Base-by-base conservation (phyloP, 2,113 vertebrate species). In the Campylomormyrus numenius region DNA sequence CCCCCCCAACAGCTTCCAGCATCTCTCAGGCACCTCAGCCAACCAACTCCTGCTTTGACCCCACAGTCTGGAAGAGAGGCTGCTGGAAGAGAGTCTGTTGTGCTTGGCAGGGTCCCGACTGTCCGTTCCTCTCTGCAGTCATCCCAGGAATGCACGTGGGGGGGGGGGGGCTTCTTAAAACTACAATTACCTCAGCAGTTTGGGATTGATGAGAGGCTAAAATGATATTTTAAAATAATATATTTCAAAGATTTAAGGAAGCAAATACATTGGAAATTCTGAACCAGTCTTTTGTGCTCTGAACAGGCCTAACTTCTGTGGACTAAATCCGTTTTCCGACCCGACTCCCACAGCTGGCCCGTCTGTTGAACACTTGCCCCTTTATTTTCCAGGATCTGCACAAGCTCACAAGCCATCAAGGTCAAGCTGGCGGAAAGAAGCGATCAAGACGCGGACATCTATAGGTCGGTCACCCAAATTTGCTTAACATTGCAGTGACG, bases 151-250 rank as follows among this genome's bases (percentile, higher is more conserved):
- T 62, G 74, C 35, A 5, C 17, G 70, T 77, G 35, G 5, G 13
- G 13, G 4, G 31, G 13, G 13, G n/a, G 70, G 31, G 31, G 70
- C 90, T 88, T 91, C 93, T 94, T 93, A 94, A 95, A 94, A 84
- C 86, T 86, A 92, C 27, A 5, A 88, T 92, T 91, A 91, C 92
- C 95, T 96, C 94, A 95, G 95, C 19, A 27, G 21, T 50, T 80
- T 31, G 48, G 21, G 84, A 49, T 94, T 80, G 74, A 80, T 42
- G 70, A 17, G 31, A 80, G 42, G 74, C 74, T 80, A 92, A 91
- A 77, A 90, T 89, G 53, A 91, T 93, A 80, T 80, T 92, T 91
- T 83, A 93, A 94, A 94, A 94, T 89, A 86, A 92, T 89, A 92
- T 93, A 94, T 92, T 89, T 91, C 58, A 92, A 89, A 91, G 92